phyloP scores from a whole-genome alignment of 2,797 vertebrate species.

The Agapornis canus region DNA sequence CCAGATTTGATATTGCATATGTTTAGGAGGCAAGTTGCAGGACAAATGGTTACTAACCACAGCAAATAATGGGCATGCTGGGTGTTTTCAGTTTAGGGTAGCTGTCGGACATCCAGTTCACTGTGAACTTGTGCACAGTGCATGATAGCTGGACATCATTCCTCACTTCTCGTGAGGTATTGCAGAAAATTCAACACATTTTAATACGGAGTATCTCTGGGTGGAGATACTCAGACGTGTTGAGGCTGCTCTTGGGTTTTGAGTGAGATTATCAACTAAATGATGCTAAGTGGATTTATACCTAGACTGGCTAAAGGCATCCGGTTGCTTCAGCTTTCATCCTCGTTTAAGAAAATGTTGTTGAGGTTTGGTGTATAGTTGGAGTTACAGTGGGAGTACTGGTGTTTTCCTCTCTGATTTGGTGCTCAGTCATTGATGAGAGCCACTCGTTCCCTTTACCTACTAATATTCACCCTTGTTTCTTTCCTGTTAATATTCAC shows the following conservation, averaged over 20 bases:
- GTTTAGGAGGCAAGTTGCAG: neutral
- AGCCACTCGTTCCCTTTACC: neutral
- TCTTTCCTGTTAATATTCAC: neutral
- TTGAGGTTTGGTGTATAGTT: neutral
- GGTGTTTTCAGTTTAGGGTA: neutral
- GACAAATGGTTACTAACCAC: neutral
- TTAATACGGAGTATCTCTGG: neutral
- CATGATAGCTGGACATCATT: neutral
- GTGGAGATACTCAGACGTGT: neutral
- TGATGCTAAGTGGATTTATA: neutral
- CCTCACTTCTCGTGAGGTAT: neutral
- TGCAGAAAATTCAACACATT: neutral
- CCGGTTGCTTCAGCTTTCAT: neutral
- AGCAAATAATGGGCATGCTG: neutral
- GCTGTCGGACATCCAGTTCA: neutral
- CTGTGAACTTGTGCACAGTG: neutral
- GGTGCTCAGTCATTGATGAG: neutral
- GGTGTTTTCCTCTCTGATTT: neutral
- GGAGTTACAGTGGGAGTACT: neutral
- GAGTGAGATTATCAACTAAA: neutral
- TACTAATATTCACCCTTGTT: neutral
- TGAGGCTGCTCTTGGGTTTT: neutral
- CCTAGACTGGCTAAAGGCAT: neutral
- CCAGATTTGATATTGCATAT: neutral
- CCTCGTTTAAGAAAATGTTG: neutral